Evolutionary conservation across 2,888 invertebrate species (phyloP).

Genomic region (Ennomos erosarius): DNA sequence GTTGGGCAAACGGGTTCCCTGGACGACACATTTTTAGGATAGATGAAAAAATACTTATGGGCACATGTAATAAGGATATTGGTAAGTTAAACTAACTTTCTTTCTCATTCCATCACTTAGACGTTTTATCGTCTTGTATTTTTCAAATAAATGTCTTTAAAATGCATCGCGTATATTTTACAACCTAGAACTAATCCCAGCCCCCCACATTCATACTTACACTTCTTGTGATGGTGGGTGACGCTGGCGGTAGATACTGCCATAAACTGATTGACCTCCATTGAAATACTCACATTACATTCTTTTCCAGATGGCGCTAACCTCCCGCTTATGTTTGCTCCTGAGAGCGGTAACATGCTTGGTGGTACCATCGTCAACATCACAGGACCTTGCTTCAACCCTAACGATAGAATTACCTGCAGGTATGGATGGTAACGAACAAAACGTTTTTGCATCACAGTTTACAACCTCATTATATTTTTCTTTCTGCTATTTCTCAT

Average conservation of each 20-base stretch:
- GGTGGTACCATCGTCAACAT: constrained; percentile 98
- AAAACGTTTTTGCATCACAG: not conserved
- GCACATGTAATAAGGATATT: constrained; percentile 96
- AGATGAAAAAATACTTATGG: constrained; percentile 96
- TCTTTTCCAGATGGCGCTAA: constrained; percentile 89
- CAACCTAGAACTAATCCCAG: too few species aligned
- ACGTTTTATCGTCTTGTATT: too few species aligned
- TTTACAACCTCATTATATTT: not conserved
- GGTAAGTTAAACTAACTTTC: constrained; percentile 74
- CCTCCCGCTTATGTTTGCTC: constrained; percentile 94
- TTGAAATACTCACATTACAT: not conserved
- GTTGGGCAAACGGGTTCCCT: constrained; percentile 94
- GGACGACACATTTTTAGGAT: constrained; percentile 98
- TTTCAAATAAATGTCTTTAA: too few species aligned
- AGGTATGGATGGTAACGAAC: constrained; percentile 43
- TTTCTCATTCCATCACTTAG: too few species aligned
- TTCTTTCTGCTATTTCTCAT: too few species aligned
- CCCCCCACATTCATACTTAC: too few species aligned
- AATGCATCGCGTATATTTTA: too few species aligned
- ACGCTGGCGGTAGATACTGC: too few species aligned
- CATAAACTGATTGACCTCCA: not conserved
- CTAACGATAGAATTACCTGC: constrained; percentile 91
- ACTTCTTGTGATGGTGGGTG: too few species aligned
- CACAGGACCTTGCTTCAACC: constrained; percentile 96
- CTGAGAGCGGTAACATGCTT: constrained; percentile 98